Evolutionary conservation across 2,888 invertebrate genomes (phyloP), one percentile per base, ranked within the genome.

Genomic region (Pimpla rufipes): DNA sequence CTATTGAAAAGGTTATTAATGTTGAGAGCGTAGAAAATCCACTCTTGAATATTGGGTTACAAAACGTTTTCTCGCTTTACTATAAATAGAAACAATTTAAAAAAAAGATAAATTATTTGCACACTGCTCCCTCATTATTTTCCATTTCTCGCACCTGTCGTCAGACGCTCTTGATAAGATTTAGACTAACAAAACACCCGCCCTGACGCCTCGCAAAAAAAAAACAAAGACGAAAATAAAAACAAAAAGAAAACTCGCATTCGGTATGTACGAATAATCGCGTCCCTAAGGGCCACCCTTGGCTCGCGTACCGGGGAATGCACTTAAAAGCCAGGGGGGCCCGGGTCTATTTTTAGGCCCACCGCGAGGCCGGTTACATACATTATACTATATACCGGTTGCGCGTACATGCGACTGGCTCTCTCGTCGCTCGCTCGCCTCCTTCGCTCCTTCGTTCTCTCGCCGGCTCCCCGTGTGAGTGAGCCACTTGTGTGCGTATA

Each of bases 351-450:
- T 85, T 85, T 85, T 85, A 84, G 83, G 68, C 70, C 64, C 59
- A 55, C 59, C 16, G 75, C 79, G 85, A 77, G 83, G 85, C 79
- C 86, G 83, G 83, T 86, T 84, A 86, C 86, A 85, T 82, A 80
- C 85, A 80, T 85, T 77, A 83, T 79, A 80, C 68, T 79, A 75
- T 85, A 83, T 85, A 86, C 85, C 85, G 86, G 86, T 86, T 85
- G 83, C 81, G 81, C 83, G 29, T 29, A 79, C 79, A 83, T 83
- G 83, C 83, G 59, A 82, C 73, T 62, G 70, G n/a, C 75, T 70
- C 74, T 52, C 68, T 71, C 42, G 29, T 67, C 55, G 21, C 50
- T 50, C 23, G 21, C 47, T 62, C 68, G 21, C 29, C 35, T 5
- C 29, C 29, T 29, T 29, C 29, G 29, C 29, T 52, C 18, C n/a